phyloP scores from a whole-genome alignment of 2,888 invertebrate species.

The Petrolisthes manimaculis region DNA sequence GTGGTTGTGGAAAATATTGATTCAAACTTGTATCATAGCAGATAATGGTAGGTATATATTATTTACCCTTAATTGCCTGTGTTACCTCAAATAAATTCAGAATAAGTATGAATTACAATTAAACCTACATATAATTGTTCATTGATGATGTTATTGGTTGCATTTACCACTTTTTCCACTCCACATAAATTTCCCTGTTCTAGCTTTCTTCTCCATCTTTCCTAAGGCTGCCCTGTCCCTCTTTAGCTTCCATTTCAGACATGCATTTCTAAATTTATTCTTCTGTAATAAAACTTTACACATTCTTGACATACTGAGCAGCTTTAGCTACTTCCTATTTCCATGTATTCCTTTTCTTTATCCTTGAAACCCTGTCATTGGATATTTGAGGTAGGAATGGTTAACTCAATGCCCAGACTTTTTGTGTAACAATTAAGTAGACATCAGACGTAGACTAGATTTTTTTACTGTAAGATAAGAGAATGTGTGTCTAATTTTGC shows the following conservation, averaged over 20 bases:
- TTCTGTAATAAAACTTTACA: no score
- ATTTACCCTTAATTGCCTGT: no score
- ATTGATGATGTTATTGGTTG: no score
- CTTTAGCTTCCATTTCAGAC: not conserved
- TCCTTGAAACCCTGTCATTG: not conserved
- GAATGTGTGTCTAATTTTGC: not conserved
- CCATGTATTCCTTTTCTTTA: not conserved
- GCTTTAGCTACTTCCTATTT: no score
- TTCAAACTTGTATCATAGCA: no score
- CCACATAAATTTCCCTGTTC: not conserved
- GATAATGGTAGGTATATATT: no score
- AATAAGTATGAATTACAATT: no score
- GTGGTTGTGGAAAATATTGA: no score
- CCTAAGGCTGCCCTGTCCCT: not conserved
- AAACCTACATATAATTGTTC: no score
- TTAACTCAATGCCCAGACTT: not conserved
- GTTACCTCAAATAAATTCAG: no score
- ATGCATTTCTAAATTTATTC: no score
- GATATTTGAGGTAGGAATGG: conserved; percentile 3
- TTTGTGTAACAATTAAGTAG: not conserved
- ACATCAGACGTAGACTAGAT: not conserved
- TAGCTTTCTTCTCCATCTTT: not conserved
- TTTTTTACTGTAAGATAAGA: not conserved
- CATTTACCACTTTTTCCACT: not conserved
- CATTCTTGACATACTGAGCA: no score